Evolutionary conservation across 2,888 invertebrate genomes (phyloP).

Genomic region (Drosophila leonis): DNA sequence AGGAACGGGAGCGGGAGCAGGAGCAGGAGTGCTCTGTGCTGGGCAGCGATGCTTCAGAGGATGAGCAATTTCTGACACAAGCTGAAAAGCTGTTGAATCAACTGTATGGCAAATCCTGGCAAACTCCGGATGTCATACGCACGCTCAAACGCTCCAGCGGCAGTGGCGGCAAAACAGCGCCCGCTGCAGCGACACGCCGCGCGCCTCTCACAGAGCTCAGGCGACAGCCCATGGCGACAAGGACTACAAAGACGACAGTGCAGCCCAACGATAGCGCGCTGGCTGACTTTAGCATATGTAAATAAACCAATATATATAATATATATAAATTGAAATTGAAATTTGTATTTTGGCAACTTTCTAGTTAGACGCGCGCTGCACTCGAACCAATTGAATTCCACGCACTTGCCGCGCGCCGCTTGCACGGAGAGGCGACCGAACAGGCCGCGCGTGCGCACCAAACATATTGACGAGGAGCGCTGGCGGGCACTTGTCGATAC

Average conservation of each 20-base stretch:
- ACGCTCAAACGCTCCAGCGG: slow-evolving; percentile 74
- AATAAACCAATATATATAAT: slow-evolving; percentile 27
- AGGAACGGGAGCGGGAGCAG: background rate
- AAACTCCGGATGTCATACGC: slow-evolving; percentile 83
- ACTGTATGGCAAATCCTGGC: slow-evolving; percentile 84
- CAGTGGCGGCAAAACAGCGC: slow-evolving; percentile 40
- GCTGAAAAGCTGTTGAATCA: slow-evolving; percentile 81
- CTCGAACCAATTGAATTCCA: slow-evolving; percentile 80
- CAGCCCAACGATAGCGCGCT: slow-evolving; percentile 71
- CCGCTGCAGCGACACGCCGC: background rate
- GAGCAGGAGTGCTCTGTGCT: slow-evolving; percentile 30
- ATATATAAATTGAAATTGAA: background rate
- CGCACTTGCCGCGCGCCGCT: slow-evolving; percentile 59
- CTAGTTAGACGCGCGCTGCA: slow-evolving; percentile 55
- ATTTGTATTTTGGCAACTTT: background rate
- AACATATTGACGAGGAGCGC: slow-evolving; percentile 59
- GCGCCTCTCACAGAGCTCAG: slow-evolving; percentile 34
- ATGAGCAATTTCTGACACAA: slow-evolving; percentile 70
- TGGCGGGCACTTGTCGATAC: slow-evolving; percentile 69
- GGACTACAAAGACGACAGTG: slow-evolving; percentile 20
- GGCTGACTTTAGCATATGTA: slow-evolving; percentile 83
- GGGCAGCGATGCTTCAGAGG: slow-evolving; percentile 44
- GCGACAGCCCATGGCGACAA: slow-evolving; percentile 30
- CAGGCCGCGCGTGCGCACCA: slow-evolving; percentile 30
- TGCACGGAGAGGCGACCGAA: slow-evolving; percentile 21